Evolutionary conservation across 2,113 vertebrate genomes (phyloP), one percentile per base, ranked within the genome.

Genomic region (Craseonycteris thonglongyai): DNA sequence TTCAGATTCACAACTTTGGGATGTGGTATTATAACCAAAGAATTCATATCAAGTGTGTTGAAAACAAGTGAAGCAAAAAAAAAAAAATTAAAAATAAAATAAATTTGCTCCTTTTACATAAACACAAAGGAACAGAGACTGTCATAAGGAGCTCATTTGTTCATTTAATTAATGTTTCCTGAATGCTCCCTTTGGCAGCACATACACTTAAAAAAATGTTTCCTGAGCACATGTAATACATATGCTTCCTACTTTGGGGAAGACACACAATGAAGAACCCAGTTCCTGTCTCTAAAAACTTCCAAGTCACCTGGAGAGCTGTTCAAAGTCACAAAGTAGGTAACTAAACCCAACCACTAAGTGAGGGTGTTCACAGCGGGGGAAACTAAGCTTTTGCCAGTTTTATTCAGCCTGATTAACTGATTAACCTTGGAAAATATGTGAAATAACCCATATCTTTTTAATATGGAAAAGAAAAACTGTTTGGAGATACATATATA

Each of bases 391-490:
- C 49, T 72, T 92, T 88, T 33, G 59, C 40, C 4, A 79, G 14
- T 95, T 78, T 90, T 30, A 79, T 66, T 59, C 9, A 90, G 26
- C 33, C 68, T 94, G 61, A 92, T 91, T 69, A 90, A 87, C 12
- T 8, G 49, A 82, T 82, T 33, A 54, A 18, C 38, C 22, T 88
- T 80, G 56, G 65, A 90, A 96, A 87, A 86, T 51, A 74, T 13
- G 54, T 61, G 1, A 47, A 89, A 69, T 2, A 69, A 26, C 15
- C 16, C 51, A 91, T 78, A 88, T 40, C 65, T 69, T 80, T 74
- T 88, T 35, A 95, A 83, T 84, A 33, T 84, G 35, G 26, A 72
- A 84, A 88, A 72, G 80, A 88, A 93, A 94, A 90, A 81, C 5
- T 90, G 61, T 35, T 71, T 69, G 19, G 33, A 58, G 30, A 92